Evolutionary conservation across 2,113 vertebrate genomes (phyloP).

Genomic region (Anser brachyrhynchus): DNA sequence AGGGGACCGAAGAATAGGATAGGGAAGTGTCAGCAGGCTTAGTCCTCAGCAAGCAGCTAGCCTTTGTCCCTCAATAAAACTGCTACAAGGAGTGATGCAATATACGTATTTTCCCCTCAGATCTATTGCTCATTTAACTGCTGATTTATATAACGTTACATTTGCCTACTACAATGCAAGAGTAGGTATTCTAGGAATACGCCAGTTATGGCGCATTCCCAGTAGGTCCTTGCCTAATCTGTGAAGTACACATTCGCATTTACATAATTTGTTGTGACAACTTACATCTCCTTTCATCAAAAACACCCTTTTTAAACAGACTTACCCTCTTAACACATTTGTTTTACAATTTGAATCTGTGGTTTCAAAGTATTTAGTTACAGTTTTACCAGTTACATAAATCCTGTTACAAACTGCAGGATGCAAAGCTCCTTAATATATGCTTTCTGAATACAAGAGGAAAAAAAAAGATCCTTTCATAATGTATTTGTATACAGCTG

Average conservation of each 20-base stretch:
- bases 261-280: neutral
- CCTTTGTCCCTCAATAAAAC: neutral
- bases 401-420: neutral
- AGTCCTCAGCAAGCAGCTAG: neutral
- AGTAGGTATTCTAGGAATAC: neutral
- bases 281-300: neutral
- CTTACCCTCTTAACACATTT: neutral
- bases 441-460: neutral
- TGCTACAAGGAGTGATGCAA: neutral
- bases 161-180: neutral
- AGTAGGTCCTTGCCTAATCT: neutral
- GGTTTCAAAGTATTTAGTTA: neutral
- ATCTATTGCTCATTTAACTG: neutral
- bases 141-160: neutral
- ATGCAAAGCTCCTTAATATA: slow-evolving; percentile 23
- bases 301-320: neutral
- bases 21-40: neutral
- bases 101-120: neutral
- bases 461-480: slow-evolving; percentile 20
- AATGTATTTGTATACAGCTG: neutral
- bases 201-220: neutral
- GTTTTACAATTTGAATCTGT: neutral
- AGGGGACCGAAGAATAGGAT: neutral
- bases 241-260: neutral
- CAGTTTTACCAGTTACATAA: neutral